phyloP scores from a whole-genome alignment of 2,888 invertebrate species.

The Dynastes hyllus region DNA sequence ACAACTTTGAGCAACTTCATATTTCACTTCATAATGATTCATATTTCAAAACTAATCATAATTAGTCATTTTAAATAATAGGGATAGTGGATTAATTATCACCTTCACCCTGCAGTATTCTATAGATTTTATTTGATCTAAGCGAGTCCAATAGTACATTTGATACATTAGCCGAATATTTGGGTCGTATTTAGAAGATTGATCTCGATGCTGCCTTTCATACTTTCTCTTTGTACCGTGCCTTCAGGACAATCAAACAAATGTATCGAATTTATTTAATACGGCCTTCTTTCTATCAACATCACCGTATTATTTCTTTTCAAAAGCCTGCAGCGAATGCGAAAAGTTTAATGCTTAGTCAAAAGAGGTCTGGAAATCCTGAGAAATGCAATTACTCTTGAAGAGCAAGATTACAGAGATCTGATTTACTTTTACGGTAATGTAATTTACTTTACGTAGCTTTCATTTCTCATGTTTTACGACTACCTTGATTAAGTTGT shows the following conservation, averaged over 20 bases:
- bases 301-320: slow-evolving; percentile 13
- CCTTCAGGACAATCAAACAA: background rate
- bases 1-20: too few species aligned
- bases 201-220: background rate
- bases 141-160: too few species aligned
- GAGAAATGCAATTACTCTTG: slow-evolving; percentile 31
- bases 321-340: background rate
- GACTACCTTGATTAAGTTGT: background rate
- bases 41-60: too few species aligned
- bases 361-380: slow-evolving; percentile 2
- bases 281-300: background rate
- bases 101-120: too few species aligned
- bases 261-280: slow-evolving; percentile 26
- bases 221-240: background rate
- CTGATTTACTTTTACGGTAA: slow-evolving; percentile 26
- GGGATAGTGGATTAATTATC: too few species aligned
- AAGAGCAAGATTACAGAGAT: slow-evolving; percentile 20
- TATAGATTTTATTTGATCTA: too few species aligned
- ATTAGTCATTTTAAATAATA: too few species aligned
- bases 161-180: too few species aligned
- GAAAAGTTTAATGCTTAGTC: slow-evolving; percentile 6
- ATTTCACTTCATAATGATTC: too few species aligned
- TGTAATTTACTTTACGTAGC: slow-evolving; percentile 17
- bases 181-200: background rate
- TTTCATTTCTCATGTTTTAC: slow-evolving; percentile 7